Conservation (phyloP, 2,888 invertebrate species). For the Lochmaea capreae region DNA sequence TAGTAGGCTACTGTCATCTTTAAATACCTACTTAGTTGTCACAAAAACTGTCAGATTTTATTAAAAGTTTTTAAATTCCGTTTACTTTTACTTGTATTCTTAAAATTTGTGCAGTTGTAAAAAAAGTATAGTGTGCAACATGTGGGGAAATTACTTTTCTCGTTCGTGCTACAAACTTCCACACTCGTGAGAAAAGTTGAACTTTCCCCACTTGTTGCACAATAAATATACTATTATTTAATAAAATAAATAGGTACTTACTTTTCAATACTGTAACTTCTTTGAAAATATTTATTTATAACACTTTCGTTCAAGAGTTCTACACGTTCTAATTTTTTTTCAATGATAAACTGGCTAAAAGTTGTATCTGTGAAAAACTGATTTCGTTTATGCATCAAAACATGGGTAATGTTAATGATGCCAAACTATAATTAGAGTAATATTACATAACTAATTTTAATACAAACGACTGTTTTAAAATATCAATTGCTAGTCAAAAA, state of each 20-base stretch:
- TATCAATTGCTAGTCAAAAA: neutral
- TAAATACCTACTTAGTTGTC: no score
- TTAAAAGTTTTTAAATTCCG: no score
- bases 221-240: no score
- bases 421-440: slow-evolving; percentile 9
- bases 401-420: neutral
- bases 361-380: neutral
- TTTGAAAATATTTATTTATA: neutral
- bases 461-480: neutral
- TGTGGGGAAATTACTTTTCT: no score
- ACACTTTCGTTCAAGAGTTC: neutral
- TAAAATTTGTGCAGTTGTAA: no score
- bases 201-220: no score
- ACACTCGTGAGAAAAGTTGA: no score
- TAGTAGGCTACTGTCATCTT: no score
- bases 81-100: no score
- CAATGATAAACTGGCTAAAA: neutral
- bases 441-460: slow-evolving; percentile 6
- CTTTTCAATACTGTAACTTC: neutral
- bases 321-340: neutral
- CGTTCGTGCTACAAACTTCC: no score
- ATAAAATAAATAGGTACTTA: neutral
- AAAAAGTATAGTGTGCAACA: no score
- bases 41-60: no score
- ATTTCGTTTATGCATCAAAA: neutral